Evolutionary conservation across 2,113 vertebrate genomes (phyloP).

Genomic region (Pelmatolapia mariae): DNA sequence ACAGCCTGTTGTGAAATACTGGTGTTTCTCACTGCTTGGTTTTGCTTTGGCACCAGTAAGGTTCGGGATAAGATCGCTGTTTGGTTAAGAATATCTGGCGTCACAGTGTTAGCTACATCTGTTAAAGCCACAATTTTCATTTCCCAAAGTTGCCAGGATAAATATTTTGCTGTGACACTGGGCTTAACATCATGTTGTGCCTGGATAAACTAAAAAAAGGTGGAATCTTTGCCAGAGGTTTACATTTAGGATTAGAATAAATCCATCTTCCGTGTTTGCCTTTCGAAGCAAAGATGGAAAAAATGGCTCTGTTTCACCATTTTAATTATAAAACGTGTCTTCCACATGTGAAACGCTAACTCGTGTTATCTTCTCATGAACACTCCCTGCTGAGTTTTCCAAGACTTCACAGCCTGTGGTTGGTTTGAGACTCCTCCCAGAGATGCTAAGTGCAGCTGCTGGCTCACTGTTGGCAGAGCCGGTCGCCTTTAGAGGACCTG

Average conservation of each 20-base stretch:
- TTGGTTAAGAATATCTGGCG: not conserved
- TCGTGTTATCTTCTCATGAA: not conserved
- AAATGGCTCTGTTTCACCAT: not conserved
- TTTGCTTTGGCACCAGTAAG: not conserved
- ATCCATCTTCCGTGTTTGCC: not conserved
- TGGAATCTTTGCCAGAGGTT: not conserved
- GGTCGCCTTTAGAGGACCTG: not conserved
- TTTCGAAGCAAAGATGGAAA: not conserved
- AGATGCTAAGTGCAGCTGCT: not conserved
- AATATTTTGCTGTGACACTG: not conserved
- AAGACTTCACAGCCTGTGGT: conserved; percentile 4
- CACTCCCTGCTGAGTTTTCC: not conserved
- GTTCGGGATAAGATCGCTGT: not conserved
- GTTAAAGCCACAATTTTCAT: not conserved
- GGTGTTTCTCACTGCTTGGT: not conserved
- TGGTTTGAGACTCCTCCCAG: not conserved
- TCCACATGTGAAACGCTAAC: conserved; percentile 27
- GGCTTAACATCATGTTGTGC: not conserved
- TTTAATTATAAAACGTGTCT: conserved; percentile 15
- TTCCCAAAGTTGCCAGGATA: not conserved
- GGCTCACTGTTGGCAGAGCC: not conserved
- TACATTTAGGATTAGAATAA: not conserved
- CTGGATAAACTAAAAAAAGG: not conserved
- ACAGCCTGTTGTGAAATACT: not conserved
- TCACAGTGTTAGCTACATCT: not conserved